Base-by-base conservation (phyloP, 2,113 vertebrate genomes). In the Tenebrosternarchus preto region DNA sequence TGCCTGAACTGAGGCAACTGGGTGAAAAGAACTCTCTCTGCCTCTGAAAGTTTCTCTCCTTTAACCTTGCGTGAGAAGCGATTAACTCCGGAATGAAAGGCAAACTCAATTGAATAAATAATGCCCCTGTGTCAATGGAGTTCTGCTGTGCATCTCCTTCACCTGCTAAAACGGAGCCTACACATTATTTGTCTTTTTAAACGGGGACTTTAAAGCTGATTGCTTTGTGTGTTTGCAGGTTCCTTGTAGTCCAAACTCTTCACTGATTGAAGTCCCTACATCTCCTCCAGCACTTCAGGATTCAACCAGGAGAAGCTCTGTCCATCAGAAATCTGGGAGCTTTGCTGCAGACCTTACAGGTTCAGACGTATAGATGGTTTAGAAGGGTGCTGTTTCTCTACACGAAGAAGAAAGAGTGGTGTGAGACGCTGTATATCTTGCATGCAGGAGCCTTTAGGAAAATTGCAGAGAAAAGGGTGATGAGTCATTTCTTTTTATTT, bases 161-260 rank as follows among this genome's bases (percentile, higher is more conserved):
- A 60, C 25, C 24, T 73, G 68, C 68, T 56, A 63, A 75, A 76
- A 20, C 71, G 53, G 11, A 80, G 25, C 67, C 9, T 46, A 59
- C 3, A 39, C 25, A 73, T 72, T 81, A 73, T 77, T 80, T 80
- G 12, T 74, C 76, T 74, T 84, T 39, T 73, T 60, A 73, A 78
- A 25, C 67, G 43, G 39, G 22, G 78, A 69, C 43, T n/a, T 11
- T 4, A 61, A 29, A 29, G 59, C 72, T 86, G 73, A 80, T 70
- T 86, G 73, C 31, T n/a, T 80, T 77, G 22, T 57, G 22, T 85
- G 3, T 2, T 77, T 4, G 0, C 87, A 93, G 93, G 91, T 93
- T 31, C 71, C 91, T 73, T 20, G 4, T 33, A 72, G 83, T 82
- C 84, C 76, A 43, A 73, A 72, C 25, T 19, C 73, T 24, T 91